These are phyloP conservation scores for Aphidius ervi DNA, from an alignment of 1,140 invertebrate species.

Conservation along the genomic window DNA sequence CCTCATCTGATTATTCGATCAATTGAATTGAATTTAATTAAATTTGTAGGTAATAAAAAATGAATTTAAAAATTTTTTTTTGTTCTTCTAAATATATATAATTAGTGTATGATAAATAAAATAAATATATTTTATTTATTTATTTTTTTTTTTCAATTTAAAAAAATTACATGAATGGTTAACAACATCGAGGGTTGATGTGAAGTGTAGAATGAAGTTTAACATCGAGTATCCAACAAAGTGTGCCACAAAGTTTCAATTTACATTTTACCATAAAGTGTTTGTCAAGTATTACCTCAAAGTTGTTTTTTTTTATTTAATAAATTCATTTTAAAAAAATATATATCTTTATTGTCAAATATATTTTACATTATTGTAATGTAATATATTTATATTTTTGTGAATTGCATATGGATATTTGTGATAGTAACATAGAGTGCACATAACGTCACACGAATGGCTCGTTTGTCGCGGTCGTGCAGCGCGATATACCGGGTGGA, in stretches of 20 bases:
- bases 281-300: too few relatives aligned
- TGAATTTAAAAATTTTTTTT: neutral
- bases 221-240: slow-evolving; percentile 11
- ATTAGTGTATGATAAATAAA: too few relatives aligned
- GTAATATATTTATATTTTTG: too few relatives aligned
- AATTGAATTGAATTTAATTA: slow-evolving; percentile 15
- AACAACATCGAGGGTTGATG: neutral
- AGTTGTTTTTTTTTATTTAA: too few relatives aligned
- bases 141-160: too few relatives aligned
- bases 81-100: neutral
- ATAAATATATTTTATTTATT: too few relatives aligned
- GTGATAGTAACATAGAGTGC: neutral
- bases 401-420: too few relatives aligned
- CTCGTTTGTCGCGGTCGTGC: slow-evolving; percentile 24
- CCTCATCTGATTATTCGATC: slow-evolving; percentile 18
- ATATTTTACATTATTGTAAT: too few relatives aligned
- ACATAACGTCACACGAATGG: slow-evolving; percentile 18
- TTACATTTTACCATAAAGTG: too few relatives aligned
- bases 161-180: neutral
- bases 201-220: slow-evolving; percentile 1
- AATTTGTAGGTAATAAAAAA: neutral
- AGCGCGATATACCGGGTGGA: slow-evolving; percentile 30
- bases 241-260: too few relatives aligned
- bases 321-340: too few relatives aligned
- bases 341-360: too few relatives aligned